Evolutionary conservation across 2,797 vertebrate species (phyloP), one percentile per base, ranked within the genome.

Genomic region (Hippoglossus hippoglossus): DNA sequence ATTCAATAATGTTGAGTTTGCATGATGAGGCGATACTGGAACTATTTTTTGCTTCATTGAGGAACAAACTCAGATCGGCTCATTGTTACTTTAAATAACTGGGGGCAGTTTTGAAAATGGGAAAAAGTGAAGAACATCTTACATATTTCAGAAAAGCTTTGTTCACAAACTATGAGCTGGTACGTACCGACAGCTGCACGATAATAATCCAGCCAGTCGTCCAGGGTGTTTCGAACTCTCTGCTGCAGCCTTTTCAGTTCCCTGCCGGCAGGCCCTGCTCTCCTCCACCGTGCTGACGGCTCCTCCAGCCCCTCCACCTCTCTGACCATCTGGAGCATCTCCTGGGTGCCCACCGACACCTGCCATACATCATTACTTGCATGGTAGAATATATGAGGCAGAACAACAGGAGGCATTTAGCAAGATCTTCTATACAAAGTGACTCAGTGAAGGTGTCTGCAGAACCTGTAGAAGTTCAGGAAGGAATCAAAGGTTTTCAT

Each of bases 191-290:
- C 66, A 34, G 89, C 87, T 51, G 58, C 51, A 16, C 63, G 79
- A 73, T 95, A 95, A 83, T 84, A 89, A 44, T 77, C 55, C 91
- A 96, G 67, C 95, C 95, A 96, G 57, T 83, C 79, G 34, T 90
- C 86, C 60, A 93, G 34, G 46, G 74, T 84, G 58, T 71, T 90
- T 69, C 47, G 65, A 18, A 87, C 85, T 83, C 90, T 95, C 73
- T 55, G 75, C 75, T 91, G 92, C 21, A 95, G 81, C 31, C 56
- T 91, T 69, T 66, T 93, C 64, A 94, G 80, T 67, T 93, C 90
- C 65, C 67, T 79, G 52, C 49, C 54, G 34, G 44, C 77, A 12
- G 22, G 58, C 19, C 85, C 63, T 74, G 79, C 68, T 82, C 91
- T 84, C 83, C 73, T 90, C 84, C 87, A 61, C 61, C 41, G 70